Evolutionary conservation across 1,140 invertebrate genomes (phyloP).

Genomic region (Atta colombica): DNA sequence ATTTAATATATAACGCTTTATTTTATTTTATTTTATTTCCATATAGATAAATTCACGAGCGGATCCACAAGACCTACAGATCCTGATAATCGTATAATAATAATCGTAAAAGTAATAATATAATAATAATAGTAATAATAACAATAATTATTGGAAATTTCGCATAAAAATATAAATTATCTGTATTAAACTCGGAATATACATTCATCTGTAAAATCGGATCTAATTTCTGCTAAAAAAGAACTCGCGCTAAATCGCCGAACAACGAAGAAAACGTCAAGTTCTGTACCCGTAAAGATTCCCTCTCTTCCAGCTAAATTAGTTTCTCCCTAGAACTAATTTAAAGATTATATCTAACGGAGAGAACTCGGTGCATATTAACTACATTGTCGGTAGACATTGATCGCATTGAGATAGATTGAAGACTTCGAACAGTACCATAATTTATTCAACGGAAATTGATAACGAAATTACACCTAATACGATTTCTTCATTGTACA

Average conservation of each 20-base stretch:
- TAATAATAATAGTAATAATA: conserved; percentile 72
- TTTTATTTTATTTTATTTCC: conserved; percentile 80
- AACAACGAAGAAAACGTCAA: conserved; percentile 59
- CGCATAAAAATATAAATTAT: conserved; percentile 80
- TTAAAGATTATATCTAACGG: conserved; percentile 32
- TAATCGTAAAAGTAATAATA: conserved; percentile 62
- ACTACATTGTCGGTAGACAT: conserved; percentile 51
- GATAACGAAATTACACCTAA: conserved; percentile 35
- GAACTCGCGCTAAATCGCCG: conserved; percentile 47
- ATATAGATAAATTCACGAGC: conserved; percentile 54
- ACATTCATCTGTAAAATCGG: conserved; percentile 52
- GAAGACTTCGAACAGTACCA: conserved; percentile 53
- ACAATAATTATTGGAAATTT: conserved; percentile 74
- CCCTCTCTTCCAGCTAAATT: conserved; percentile 61
- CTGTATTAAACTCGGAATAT: conserved; percentile 62
- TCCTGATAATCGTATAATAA: conserved; percentile 56
- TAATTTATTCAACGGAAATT: conserved; percentile 57
- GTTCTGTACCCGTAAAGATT: conserved; percentile 62
- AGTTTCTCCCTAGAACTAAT: not conserved
- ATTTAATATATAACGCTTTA: conserved; percentile 50
- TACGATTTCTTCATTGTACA: conserved; percentile 17
- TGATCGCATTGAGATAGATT: conserved; percentile 43
- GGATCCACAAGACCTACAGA: conserved; percentile 50
- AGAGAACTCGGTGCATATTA: conserved; percentile 32
- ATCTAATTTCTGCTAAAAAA: conserved; percentile 55